A percentile compares a stretch with the other conserved stretches of the same genome.
Evolutionary conservation across 1,140 invertebrate species (phyloP).

Genomic region (Achroia grisella): DNA sequence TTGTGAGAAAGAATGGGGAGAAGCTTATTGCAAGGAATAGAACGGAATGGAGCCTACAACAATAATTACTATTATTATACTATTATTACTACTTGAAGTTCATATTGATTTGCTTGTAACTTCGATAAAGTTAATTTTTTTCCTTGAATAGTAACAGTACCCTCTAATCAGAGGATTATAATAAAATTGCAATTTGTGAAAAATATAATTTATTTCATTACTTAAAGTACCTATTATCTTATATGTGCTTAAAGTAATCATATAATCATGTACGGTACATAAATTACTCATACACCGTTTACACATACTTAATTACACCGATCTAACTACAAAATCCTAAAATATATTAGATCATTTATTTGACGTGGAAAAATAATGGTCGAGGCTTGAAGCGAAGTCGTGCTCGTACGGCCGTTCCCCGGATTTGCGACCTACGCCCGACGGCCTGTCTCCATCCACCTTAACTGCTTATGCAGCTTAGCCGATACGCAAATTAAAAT

Average conservation of each 20-base stretch:
- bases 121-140: too few relatives aligned
- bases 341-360: not conserved
- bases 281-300: not conserved
- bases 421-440: not conserved
- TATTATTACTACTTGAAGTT: too few relatives aligned
- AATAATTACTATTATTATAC: too few relatives aligned
- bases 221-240: not conserved
- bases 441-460: not conserved
- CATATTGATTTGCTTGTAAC: too few relatives aligned
- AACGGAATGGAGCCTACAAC: too few relatives aligned
- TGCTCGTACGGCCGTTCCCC: not conserved
- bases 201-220: not conserved
- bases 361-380: not conserved
- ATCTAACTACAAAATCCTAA: not conserved
- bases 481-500: conserved; percentile 6
- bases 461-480: not conserved
- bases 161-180: too few relatives aligned
- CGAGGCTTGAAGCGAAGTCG: not conserved
- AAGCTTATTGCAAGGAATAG: too few relatives aligned
- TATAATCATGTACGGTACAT: too few relatives aligned
- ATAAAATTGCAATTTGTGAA: too few relatives aligned
- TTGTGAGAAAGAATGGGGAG: too few relatives aligned
- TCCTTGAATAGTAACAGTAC: too few relatives aligned
- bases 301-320: not conserved
- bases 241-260: too few relatives aligned